phyloP scores from a whole-genome alignment of 1,140 invertebrate genomes.

The Leptonema lineaticorne region DNA sequence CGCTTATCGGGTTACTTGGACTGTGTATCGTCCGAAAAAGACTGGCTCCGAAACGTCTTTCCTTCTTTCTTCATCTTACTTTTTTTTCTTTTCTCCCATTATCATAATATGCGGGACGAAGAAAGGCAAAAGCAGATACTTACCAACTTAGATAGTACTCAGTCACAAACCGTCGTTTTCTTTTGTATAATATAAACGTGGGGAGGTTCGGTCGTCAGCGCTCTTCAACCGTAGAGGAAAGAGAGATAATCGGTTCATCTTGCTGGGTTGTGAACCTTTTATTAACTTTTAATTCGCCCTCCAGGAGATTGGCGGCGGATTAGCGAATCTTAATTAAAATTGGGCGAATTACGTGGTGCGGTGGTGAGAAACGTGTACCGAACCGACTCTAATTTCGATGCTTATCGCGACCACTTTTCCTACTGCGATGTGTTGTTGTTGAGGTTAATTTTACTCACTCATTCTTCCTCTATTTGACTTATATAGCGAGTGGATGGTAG shows the following conservation, averaged over 20 bases:
- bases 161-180: not conserved
- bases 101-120: conserved; percentile 11
- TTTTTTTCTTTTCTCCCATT: conserved; percentile 23
- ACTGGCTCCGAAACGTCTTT: no score
- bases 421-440: not conserved
- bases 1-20: no score
- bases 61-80: conserved; percentile 8
- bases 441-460: conserved; percentile 12
- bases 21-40: no score
- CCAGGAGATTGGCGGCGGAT: conserved; percentile 30
- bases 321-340: conserved; percentile 40
- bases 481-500: no score
- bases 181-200: not conserved
- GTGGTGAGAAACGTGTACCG: conserved; percentile 8
- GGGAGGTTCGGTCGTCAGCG: not conserved
- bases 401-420: conserved; percentile 7
- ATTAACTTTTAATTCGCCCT: conserved; percentile 40
- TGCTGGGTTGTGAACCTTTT: conserved; percentile 32
- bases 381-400: conserved; percentile 14
- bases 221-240: not conserved
- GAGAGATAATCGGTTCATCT: conserved; percentile 34
- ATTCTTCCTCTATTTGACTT: not conserved
- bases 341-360: conserved; percentile 35
- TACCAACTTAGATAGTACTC: not conserved
- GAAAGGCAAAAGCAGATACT: not conserved